These are phyloP conservation scores for Stichodactyla helianthus DNA, from an alignment of 64 coral and sea anemone species.

Conservation along the genomic window DNA sequence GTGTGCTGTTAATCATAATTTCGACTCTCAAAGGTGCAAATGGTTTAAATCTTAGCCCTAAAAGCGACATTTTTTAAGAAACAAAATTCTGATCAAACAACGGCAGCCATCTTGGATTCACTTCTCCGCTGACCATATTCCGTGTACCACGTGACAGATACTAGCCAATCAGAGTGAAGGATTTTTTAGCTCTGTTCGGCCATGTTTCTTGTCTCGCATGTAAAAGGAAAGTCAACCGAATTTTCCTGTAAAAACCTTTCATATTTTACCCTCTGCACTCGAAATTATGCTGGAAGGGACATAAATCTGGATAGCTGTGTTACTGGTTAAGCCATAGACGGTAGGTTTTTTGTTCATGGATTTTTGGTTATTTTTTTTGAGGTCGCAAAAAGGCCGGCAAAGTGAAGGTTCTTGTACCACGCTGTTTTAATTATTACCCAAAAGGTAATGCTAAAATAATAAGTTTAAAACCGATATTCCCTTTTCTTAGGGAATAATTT, in stretches of 20 bases:
- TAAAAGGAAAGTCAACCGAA: not conserved
- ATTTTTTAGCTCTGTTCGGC: not conserved
- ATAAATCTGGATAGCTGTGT: not conserved
- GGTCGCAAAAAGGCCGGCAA: not conserved
- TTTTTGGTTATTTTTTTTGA: not conserved
- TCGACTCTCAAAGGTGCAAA: not conserved
- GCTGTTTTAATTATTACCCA: not conserved
- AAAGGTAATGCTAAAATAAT: not conserved
- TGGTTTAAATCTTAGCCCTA: not conserved
- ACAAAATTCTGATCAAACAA: not conserved
- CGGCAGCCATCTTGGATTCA: not conserved
- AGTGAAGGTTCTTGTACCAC: not conserved
- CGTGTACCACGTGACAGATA: constrained; percentile 4
- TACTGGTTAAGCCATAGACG: not conserved
- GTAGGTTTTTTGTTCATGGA: not conserved
- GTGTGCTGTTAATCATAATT: not conserved
- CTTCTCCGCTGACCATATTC: not conserved
- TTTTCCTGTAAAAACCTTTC: not conserved
- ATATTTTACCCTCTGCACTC: not conserved
- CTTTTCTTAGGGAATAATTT: not conserved
- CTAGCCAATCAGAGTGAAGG: constrained; percentile 6
- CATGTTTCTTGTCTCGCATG: constrained; percentile 10
- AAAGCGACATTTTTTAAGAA: not conserved
- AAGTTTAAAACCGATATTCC: not conserved
- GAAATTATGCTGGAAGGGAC: not conserved